Percentiles rank a stretch among this genome's conserved stretches.
phyloP scores from a whole-genome alignment of 2,797 vertebrate species.

The Sternarchorhynchus goeldii region DNA sequence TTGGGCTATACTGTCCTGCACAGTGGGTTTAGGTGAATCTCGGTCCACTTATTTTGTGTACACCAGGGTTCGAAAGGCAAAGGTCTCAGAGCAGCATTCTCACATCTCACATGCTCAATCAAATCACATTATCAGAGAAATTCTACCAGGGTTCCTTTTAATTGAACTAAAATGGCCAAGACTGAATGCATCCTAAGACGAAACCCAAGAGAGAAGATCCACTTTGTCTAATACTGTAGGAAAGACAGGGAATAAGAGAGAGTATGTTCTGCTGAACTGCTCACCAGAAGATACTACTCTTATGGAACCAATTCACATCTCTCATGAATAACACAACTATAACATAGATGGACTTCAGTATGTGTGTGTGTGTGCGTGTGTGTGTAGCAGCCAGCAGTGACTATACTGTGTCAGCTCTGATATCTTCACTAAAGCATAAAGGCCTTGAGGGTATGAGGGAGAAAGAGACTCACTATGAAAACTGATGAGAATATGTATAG shows the following conservation, averaged over 20 bases:
- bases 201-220: background rate
- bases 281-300: background rate
- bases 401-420: slow-evolving; percentile 28
- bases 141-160: too few relatives aligned
- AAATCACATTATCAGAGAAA: too few relatives aligned
- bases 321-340: background rate
- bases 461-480: slow-evolving; percentile 13
- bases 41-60: too few relatives aligned
- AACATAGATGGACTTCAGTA: slow-evolving; percentile 7
- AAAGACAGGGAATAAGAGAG: slow-evolving; percentile 8
- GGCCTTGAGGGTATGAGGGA: slow-evolving; percentile 23
- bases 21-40: too few relatives aligned
- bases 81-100: too few relatives aligned
- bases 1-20: too few relatives aligned
- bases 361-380: background rate
- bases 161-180: too few relatives aligned
- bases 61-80: too few relatives aligned
- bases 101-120: too few relatives aligned
- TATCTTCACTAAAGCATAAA: slow-evolving; percentile 35
- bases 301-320: background rate
- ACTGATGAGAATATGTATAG: slow-evolving; percentile 18
- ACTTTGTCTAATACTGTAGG: background rate
- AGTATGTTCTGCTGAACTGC: background rate
- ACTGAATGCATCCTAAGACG: too few relatives aligned
- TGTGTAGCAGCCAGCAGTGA: slow-evolving; percentile 2